Percentiles rank a stretch among this genome's conserved stretches.
These are phyloP conservation scores for Drosophila mercatorum DNA, from an alignment of 2,888 invertebrate genomes.

Conservation along the genomic window DNA sequence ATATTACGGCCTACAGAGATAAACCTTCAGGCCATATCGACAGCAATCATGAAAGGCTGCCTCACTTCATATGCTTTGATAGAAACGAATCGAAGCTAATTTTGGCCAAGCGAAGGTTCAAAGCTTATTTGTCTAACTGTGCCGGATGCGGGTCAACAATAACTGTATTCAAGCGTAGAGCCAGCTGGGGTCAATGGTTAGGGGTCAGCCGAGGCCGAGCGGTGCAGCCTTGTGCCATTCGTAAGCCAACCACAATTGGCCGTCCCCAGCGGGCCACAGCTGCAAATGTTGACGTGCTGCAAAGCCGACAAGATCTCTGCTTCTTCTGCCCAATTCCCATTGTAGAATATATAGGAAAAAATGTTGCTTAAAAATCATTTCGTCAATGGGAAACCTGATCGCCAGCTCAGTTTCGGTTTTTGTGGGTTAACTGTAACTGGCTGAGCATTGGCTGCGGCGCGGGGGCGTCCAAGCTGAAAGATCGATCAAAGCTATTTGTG, in stretches of 20 bases:
- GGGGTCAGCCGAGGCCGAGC: background rate
- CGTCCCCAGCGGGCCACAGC: constrained; percentile 4
- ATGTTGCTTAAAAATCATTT: background rate
- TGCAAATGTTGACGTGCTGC: background rate
- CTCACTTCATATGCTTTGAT: background rate
- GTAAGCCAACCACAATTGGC: background rate
- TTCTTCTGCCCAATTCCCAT: background rate
- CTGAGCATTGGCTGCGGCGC: background rate
- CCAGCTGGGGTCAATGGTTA: background rate
- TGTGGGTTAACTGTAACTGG: background rate
- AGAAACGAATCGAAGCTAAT: background rate
- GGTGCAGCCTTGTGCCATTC: constrained; percentile 18
- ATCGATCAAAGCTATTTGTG: constrained; percentile 10
- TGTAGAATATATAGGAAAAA: constrained; percentile 1
- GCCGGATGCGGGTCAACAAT: constrained; percentile 8
- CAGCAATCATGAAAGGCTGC: background rate
- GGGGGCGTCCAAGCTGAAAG: constrained; percentile 3
- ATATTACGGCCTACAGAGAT: background rate
- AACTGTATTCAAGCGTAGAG: background rate
- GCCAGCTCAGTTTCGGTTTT: background rate
- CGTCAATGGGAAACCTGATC: constrained; percentile 9
- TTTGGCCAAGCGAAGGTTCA: constrained; percentile 14
- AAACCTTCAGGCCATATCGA: background rate
- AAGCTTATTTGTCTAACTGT: background rate
- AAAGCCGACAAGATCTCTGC: background rate